Evolutionary conservation across 2,888 invertebrate species (phyloP).

Genomic region (Sesia bembeciformis): DNA sequence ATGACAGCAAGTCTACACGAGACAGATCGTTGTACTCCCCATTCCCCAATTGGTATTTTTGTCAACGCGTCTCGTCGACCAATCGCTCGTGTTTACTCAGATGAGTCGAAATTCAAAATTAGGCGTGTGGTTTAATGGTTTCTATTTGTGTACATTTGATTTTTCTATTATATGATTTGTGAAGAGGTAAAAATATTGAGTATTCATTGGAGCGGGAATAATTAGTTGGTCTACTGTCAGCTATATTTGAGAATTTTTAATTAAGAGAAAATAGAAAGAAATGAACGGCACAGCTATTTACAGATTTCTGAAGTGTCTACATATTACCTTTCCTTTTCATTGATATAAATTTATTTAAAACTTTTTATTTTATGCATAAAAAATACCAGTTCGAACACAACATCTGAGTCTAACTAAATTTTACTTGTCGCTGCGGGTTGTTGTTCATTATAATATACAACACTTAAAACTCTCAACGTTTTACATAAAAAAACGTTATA

Average conservation of each 20-base stretch:
- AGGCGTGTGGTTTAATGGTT: conserved; percentile 33
- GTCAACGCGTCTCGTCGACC: conserved; percentile 28
- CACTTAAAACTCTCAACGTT: conserved; percentile 53
- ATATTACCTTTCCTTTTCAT: background rate
- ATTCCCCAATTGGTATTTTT: conserved; percentile 56
- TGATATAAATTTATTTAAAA: background rate
- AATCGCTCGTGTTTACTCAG: conserved; percentile 58
- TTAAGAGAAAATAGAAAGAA: too few relatives aligned
- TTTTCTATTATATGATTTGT: too few relatives aligned
- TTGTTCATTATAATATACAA: conserved; percentile 41
- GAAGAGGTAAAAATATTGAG: too few relatives aligned
- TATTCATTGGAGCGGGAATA: too few relatives aligned
- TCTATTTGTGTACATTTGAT: conserved; percentile 3
- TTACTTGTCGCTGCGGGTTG: conserved; percentile 38
- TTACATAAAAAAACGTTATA: conserved; percentile 56
- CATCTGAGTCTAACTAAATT: conserved; percentile 18
- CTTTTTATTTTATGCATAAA: background rate
- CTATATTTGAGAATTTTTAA: too few relatives aligned
- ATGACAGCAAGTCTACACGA: conserved; percentile 45
- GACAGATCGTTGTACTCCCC: conserved; percentile 38
- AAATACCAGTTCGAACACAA: background rate
- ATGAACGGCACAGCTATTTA: too few relatives aligned
- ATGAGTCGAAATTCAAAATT: conserved; percentile 57
- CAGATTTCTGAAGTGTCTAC: too few relatives aligned
- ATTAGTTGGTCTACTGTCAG: too few relatives aligned